phyloP scores from a whole-genome alignment of 2,113 vertebrate species.

The Cromileptes altivelis region DNA sequence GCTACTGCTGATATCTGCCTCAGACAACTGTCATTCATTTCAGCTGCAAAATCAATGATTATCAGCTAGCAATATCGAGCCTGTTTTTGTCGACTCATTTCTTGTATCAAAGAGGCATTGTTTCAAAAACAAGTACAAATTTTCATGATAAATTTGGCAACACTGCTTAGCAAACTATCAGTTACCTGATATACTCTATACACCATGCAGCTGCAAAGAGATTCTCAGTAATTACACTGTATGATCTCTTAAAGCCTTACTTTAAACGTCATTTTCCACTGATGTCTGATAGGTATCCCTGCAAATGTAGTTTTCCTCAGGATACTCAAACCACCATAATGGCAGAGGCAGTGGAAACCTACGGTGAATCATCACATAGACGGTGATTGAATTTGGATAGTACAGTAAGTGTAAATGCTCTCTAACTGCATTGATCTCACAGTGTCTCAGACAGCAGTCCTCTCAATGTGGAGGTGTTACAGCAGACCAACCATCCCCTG shows the following conservation, averaged over 20 bases:
- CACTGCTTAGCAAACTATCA: not conserved
- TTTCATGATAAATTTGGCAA: not conserved
- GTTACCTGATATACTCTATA: not conserved
- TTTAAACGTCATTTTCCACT: too few species aligned
- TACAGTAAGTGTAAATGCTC: constrained; percentile 69
- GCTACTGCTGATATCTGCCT: not conserved
- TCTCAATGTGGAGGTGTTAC: constrained; percentile 8
- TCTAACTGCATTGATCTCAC: constrained; percentile 69
- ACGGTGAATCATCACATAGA: constrained; percentile 21
- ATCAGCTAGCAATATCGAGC: not conserved
- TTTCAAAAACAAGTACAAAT: not conserved
- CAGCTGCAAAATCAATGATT: not conserved
- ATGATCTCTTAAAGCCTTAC: not conserved
- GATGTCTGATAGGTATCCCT: not conserved
- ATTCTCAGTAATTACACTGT: not conserved
- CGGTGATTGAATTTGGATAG: constrained; percentile 64
- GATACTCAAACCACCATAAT: constrained; percentile 28
- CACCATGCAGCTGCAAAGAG: not conserved
- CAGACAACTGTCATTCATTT: not conserved
- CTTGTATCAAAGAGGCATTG: not conserved
- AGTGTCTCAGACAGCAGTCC: constrained; percentile 52
- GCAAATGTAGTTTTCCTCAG: constrained; percentile 26
- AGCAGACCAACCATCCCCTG: not conserved
- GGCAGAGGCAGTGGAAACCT: constrained; percentile 19
- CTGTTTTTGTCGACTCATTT: not conserved